Evolutionary conservation across 2,888 invertebrate genomes (phyloP).

Genomic region (Dasysyrphus albostriatus): DNA sequence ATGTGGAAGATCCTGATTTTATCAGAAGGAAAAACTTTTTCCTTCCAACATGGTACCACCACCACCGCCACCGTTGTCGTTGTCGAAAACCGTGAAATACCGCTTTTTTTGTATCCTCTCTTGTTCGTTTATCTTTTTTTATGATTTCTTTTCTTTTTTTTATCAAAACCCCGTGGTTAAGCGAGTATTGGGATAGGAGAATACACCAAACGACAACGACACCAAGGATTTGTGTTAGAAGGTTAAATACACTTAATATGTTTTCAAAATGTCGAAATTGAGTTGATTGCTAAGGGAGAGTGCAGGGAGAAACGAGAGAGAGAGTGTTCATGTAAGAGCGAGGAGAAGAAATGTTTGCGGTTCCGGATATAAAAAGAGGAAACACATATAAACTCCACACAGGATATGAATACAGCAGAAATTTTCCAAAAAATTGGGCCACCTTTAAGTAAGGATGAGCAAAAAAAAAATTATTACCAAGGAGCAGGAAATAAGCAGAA

Average conservation of each 20-base stretch:
- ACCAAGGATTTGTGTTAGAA: slow-evolving; percentile 61
- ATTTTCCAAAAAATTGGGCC: slow-evolving; percentile 56
- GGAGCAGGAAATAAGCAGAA: slow-evolving; percentile 18
- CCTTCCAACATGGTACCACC: background rate
- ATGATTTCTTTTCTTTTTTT: background rate
- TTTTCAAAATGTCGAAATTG: slow-evolving; percentile 64
- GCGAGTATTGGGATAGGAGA: background rate
- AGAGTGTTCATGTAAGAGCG: background rate
- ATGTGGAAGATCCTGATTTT: slow-evolving; percentile 69
- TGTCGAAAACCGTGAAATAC: slow-evolving; percentile 47
- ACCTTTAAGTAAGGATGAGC: background rate
- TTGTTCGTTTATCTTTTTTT: slow-evolving; percentile 50
- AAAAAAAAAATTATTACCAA: background rate
- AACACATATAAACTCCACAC: slow-evolving; percentile 10
- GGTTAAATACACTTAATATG: slow-evolving; percentile 70
- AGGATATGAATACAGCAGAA: slow-evolving; percentile 62
- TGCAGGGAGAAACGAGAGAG: too few relatives aligned
- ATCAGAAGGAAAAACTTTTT: slow-evolving; percentile 58
- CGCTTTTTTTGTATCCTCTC: slow-evolving; percentile 26
- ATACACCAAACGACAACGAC: background rate
- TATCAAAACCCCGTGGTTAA: background rate
- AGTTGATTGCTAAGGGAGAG: slow-evolving; percentile 16
- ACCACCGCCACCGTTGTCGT: background rate
- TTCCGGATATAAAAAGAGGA: slow-evolving; percentile 23
- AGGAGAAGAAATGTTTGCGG: background rate